Evolutionary conservation across 2,113 vertebrate species (phyloP).

Genomic region (Xiphorhynchus elegans): DNA sequence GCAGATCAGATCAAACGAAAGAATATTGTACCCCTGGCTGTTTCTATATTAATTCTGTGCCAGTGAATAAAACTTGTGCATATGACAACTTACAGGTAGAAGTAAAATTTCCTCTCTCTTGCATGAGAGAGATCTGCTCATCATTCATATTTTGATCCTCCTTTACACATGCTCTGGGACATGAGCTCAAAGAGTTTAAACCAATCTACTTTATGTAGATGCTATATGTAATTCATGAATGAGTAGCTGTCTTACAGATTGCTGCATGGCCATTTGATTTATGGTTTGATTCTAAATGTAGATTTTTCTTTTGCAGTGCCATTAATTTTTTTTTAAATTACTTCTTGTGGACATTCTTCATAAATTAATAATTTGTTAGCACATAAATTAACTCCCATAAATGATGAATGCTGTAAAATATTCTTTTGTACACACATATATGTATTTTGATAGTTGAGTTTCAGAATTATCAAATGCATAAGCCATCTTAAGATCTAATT

Average conservation of each 20-base stretch:
- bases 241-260: neutral
- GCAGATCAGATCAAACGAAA: neutral
- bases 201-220: neutral
- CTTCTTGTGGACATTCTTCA: neutral
- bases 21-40: neutral
- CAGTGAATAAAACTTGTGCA: neutral
- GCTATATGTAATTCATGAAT: neutral
- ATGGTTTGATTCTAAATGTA: neutral
- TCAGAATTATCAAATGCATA: neutral
- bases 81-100: neutral
- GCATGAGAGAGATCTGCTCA: neutral
- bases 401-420: neutral
- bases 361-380: neutral
- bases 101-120: neutral
- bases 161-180: neutral
- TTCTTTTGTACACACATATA: neutral
- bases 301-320: neutral
- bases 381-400: neutral
- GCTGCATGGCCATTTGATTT: neutral
- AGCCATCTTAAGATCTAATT: neutral
- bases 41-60: neutral
- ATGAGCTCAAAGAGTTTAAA: neutral
- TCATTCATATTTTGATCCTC: neutral
- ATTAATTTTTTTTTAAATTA: neutral
- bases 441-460: neutral